Percentiles rank a stretch among this genome's conserved stretches.
Conservation (phyloP, 2,797 vertebrate genomes). For the Sebastes kiyomatsui region DNA sequence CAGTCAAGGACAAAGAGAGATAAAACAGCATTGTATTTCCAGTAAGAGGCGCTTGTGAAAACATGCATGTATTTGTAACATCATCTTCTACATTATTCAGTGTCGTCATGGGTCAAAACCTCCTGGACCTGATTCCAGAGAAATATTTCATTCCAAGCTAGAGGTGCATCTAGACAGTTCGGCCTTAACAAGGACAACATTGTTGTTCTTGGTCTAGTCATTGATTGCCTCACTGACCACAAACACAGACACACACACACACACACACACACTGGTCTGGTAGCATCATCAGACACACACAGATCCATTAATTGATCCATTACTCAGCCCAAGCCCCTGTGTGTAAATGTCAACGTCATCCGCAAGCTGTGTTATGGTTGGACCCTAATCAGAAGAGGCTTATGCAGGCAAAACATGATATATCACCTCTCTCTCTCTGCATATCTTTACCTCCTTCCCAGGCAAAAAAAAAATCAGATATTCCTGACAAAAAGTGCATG, state of each 20-base stretch:
- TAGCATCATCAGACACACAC: conserved; percentile 68
- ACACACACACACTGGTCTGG: conserved; percentile 34
- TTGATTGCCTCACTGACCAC: conserved; percentile 39
- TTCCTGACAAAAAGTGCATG: conserved; percentile 40
- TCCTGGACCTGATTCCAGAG: not conserved
- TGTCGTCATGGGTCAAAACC: conserved; percentile 35
- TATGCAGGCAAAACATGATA: conserved; percentile 58
- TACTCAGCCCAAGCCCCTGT: conserved; percentile 57
- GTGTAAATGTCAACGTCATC: conserved; percentile 52
- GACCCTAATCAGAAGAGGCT: conserved; percentile 69
- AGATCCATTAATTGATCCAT: conserved; percentile 66
- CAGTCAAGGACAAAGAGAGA: not conserved
- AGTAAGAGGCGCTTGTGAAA: conserved; percentile 24
- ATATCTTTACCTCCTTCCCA: conserved; percentile 51
- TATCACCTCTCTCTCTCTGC: conserved; percentile 49
- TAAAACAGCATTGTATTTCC: conserved; percentile 12
- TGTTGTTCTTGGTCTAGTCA: conserved; percentile 60
- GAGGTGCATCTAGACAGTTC: conserved; percentile 45
- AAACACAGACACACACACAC: not conserved
- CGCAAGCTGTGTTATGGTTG: conserved; percentile 73
- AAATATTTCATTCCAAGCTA: conserved; percentile 16
- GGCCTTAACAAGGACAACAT: conserved; percentile 26
- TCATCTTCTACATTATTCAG: conserved; percentile 29
- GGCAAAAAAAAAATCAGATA: conserved; percentile 19
- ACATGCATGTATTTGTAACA: conserved; percentile 41